phyloP scores from a whole-genome alignment of 2,113 vertebrate genomes.

The Cinclus mexicanus region DNA sequence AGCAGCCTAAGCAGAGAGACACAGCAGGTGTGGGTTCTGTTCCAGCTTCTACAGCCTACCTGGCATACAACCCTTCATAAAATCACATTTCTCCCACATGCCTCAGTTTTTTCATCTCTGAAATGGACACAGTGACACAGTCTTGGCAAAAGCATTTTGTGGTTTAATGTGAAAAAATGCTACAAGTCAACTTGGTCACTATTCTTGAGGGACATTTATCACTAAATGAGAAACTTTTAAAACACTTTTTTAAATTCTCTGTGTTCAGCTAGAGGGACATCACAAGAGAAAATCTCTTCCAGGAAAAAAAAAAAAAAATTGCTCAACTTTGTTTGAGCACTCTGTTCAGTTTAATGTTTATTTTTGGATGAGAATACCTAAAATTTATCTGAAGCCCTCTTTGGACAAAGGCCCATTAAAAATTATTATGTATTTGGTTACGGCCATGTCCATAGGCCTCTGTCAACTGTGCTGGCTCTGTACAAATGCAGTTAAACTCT shows the following conservation, averaged over 20 bases:
- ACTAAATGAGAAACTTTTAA: neutral
- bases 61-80: neutral
- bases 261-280: neutral
- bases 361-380: neutral
- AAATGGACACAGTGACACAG: neutral
- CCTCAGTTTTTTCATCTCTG: neutral
- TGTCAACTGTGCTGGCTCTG: neutral
- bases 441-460: neutral
- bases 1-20: neutral
- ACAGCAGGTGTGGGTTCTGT: neutral
- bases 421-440: neutral
- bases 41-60: neutral
- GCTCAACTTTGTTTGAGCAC: neutral
- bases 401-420: neutral
- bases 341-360: neutral
- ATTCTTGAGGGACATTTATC: neutral
- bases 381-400: neutral
- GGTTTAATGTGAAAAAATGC: neutral
- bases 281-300: neutral
- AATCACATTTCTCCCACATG: neutral
- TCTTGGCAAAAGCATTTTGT: neutral
- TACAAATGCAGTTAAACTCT: conserved; percentile 7
- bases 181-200: neutral
- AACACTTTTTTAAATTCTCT: neutral
- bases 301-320: neutral